A percentile compares a stretch with the other conserved stretches of the same genome.
Conservation (phyloP, 2,113 vertebrate species). For the Cebus imitator region DNA sequence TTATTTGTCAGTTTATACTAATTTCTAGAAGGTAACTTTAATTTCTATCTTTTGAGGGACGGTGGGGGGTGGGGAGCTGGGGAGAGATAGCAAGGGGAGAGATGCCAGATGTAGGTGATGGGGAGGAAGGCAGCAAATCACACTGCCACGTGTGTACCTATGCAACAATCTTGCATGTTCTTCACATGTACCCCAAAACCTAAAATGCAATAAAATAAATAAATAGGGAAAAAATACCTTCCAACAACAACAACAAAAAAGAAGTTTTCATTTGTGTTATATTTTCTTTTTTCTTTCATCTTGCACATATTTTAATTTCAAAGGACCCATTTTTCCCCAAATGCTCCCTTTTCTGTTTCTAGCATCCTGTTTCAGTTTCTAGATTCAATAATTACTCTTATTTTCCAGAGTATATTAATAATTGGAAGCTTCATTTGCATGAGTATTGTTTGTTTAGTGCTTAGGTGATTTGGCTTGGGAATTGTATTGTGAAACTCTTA, state of each 20-base stretch:
- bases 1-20: not conserved
- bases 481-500: not conserved
- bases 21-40: not conserved
- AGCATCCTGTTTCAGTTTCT: not conserved
- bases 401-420: not conserved
- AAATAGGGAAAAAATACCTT: too few species aligned
- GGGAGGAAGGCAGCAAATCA: too few species aligned
- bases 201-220: too few species aligned
- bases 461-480: not conserved
- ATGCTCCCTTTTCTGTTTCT: not conserved
- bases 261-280: not conserved
- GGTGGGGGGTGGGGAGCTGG: too few species aligned
- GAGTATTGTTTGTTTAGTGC: not conserved
- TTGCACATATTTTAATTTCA: not conserved
- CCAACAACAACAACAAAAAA: too few species aligned
- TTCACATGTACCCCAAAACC: too few species aligned
- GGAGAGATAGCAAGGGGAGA: too few species aligned
- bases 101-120: too few species aligned
- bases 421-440: not conserved
- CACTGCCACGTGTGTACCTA: too few species aligned
- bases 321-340: not conserved
- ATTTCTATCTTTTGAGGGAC: not conserved
- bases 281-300: too few species aligned
- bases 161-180: too few species aligned
- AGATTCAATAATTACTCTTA: not conserved